Conservation (phyloP, 2,113 vertebrate species). For the Phycodurus eques region DNA sequence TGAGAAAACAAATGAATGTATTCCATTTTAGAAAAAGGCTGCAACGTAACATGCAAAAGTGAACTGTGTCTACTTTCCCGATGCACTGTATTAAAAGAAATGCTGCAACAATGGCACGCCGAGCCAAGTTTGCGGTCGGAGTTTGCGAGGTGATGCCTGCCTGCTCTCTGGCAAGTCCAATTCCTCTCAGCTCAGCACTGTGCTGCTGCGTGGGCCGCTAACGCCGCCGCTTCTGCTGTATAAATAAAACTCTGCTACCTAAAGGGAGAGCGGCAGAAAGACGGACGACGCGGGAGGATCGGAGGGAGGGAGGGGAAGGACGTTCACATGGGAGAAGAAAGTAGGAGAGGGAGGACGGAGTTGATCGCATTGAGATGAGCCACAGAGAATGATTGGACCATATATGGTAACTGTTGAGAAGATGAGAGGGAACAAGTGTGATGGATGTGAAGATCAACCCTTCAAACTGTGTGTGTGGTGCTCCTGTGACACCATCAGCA, state of each 20-base stretch:
- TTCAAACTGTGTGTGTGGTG: slow-evolving; percentile 9
- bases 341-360: slow-evolving; percentile 30
- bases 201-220: slow-evolving; percentile 63
- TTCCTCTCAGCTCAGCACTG: slow-evolving; percentile 57
- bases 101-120: background rate
- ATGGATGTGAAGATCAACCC: slow-evolving; percentile 1
- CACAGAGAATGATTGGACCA: slow-evolving; percentile 57
- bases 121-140: background rate
- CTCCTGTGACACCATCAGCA: slow-evolving; percentile 56
- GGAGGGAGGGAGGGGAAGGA: slow-evolving; percentile 27
- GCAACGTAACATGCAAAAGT: background rate
- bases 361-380: slow-evolving; percentile 52
- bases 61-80: background rate
- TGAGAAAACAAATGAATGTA: background rate
- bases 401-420: slow-evolving; percentile 60
- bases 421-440: slow-evolving; percentile 35
- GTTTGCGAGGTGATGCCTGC: slow-evolving; percentile 61
- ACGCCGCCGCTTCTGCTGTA: slow-evolving; percentile 56
- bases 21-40: background rate
- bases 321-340: slow-evolving; percentile 14
- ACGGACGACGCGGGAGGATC: slow-evolving; percentile 28
- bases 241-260: slow-evolving; percentile 71
- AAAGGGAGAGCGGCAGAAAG: slow-evolving; percentile 55
- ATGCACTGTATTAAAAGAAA: background rate
- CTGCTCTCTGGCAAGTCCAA: slow-evolving; percentile 60